These are phyloP conservation scores for Chondrilla cf. caribensis DNA, from an alignment of 37 sponge, comb jelly and placozoan genomes.

Conservation along the genomic window DNA sequence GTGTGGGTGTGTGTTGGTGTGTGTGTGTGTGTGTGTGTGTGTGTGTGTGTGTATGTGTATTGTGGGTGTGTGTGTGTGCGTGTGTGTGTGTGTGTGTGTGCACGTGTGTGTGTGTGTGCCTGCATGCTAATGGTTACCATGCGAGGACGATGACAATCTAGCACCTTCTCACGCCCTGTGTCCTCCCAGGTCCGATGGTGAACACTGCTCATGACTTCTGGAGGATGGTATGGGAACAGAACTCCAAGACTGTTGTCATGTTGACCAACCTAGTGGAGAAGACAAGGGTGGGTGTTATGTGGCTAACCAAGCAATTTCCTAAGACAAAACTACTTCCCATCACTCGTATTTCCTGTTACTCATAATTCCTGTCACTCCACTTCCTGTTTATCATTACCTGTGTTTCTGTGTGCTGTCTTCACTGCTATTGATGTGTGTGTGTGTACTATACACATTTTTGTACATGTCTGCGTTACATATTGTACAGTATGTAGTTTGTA, in stretches of 20 bases:
- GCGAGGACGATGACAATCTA: too few species aligned
- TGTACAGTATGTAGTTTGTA: too few species aligned
- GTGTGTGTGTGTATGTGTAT: slow-evolving; percentile 17
- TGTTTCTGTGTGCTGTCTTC: too few species aligned
- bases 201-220: slow-evolving; percentile 74
- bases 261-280: slow-evolving; percentile 80
- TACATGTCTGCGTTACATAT: too few species aligned
- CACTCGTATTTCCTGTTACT: too few species aligned
- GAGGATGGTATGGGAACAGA: slow-evolving; percentile 79
- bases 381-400: too few species aligned
- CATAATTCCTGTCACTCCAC: too few species aligned
- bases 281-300: slow-evolving; percentile 45
- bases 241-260: slow-evolving; percentile 60
- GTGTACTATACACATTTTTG: too few species aligned
- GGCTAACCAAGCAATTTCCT: too few species aligned
- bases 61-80: slow-evolving; percentile 22
- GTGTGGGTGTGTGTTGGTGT: slow-evolving; percentile 22
- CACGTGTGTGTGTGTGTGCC: slow-evolving; percentile 11
- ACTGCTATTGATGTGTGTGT: background rate
- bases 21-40: slow-evolving; percentile 18
- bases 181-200: slow-evolving; percentile 48
- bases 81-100: slow-evolving; percentile 18
- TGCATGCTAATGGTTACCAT: background rate
- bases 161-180: too few species aligned
- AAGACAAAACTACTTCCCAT: too few species aligned